Base-by-base conservation (phyloP, 2,113 vertebrate species). In the Ramphastos sulfuratus region DNA sequence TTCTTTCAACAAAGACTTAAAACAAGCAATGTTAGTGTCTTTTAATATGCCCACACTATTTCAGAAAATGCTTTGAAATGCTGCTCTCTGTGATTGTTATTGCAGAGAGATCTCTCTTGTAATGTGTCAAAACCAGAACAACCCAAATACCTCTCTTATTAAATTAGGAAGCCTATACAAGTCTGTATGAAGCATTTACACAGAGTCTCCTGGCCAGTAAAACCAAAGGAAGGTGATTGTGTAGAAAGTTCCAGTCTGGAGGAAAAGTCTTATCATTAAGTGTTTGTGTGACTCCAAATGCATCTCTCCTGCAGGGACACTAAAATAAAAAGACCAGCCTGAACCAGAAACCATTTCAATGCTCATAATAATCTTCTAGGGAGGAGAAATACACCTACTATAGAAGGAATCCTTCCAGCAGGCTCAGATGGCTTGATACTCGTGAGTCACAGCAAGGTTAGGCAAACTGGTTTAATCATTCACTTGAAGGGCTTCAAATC, bases 401-500 rank as follows among this genome's bases (percentile, higher is more conserved):
- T 9, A 55, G 35, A 75, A 15, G 76, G 39, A 71, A 37, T 82
- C 9, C 27, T 90, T 23, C 21, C 67, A 90, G 59, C 7, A 82
- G 66, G 12, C 13, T 80, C 42, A 31, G 31, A 59, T 3, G 7
- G 19, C 50, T 89, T 74, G 58, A 55, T 64, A 54, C 30, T 54
- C 0, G 1, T 39, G 30, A 39, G 54, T 64, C 31, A 59, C 12
- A 67, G 31, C 60, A 80, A 15, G 0, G 1, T 72, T 54, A 60
- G 48, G 25, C 12, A 89, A 71, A 72, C 71, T 2, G 5, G 76
- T 74, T 93, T 93, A 92, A 87, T 85, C 25, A 87, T 95, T 96
- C 46, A 85, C 54, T 81, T 63, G 33, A 27, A 80, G 33, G 33
- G 25, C 37, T 89, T 81, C 72, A 89, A 82, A 83, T 83, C 73